Percentiles rank a stretch among this genome's conserved stretches.
Evolutionary conservation across 2,113 vertebrate species (phyloP).

Genomic region (Cyphomyrus plagiostoma): DNA sequence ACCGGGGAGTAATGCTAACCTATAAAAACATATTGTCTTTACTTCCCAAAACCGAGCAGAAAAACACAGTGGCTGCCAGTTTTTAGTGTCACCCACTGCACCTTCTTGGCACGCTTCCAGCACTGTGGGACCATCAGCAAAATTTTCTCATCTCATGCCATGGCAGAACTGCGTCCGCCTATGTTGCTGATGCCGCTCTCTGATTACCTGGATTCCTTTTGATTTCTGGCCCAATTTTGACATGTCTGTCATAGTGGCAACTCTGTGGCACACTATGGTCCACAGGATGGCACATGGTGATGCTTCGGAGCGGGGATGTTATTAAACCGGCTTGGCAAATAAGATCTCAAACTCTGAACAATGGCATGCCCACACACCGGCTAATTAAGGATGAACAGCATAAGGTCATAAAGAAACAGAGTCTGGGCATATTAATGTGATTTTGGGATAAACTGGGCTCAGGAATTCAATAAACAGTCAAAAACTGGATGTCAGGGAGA

Average conservation of each 20-base stretch:
- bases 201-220: neutral
- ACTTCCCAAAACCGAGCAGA: neutral
- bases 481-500: neutral
- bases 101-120: neutral
- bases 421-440: neutral
- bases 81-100: neutral
- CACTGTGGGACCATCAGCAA: neutral
- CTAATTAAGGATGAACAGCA: neutral
- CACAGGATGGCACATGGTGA: neutral
- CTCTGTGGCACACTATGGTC: neutral
- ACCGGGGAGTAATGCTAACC: neutral
- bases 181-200: neutral
- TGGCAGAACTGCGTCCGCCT: neutral
- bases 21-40: slow-evolving; percentile 6
- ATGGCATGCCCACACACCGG: neutral
- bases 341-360: neutral
- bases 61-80: neutral
- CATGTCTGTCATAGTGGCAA: neutral
- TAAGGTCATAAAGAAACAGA: neutral
- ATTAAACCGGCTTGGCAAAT: neutral
- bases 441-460: neutral
- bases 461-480: neutral
- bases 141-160: neutral
- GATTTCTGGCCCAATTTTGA: neutral
- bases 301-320: neutral